Evolutionary conservation across 2,113 vertebrate genomes (phyloP), one percentile per base, ranked within the genome.

Genomic region (Pteropus alecto): DNA sequence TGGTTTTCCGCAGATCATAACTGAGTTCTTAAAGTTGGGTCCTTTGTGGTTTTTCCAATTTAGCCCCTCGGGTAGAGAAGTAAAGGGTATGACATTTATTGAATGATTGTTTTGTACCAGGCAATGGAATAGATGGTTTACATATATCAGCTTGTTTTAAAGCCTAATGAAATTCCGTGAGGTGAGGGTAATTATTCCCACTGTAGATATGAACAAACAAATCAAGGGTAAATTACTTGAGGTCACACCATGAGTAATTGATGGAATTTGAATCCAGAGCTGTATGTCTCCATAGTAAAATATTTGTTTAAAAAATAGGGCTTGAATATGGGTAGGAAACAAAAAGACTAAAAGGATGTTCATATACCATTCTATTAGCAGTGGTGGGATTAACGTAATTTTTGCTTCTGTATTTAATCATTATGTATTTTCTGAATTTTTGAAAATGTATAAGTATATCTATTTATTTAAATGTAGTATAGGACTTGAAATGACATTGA

Each of bases 1-100:
- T 93, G 70, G 48, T n/a, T 97, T 88, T 97, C 92, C 76, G 95
- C 89, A 97, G 89, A 90, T 90, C 79, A n/a, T 93, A 97, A 95
- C 56, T 97, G 91, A 95, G 21, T 87, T 95, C 68, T 90, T 67
- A 5, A 90, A 92, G 38, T 85, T 93, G n/a, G 19, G 19, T 94
- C n/a, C 46, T 97, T 86, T 88, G 87, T 58, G 48, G 7, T 46
- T 90, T 96, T 95, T 95, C 46, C 67, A 90, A 54, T 92, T 96
- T 94, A 93, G 65, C 43, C 60, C 38, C 43, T 81, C 0, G 0
- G 28, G 13, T 68, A 11, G 33, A 30, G 56, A 82, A 93, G 61
- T 92, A 88, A 93, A 79, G 41, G n/a, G 81, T 88, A 60, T 70
- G 58, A 67, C 38, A 89, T 93, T 95, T 96, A 63, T 54, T 93